Evolutionary conservation across 2,888 invertebrate species (phyloP), one percentile per base, ranked within the genome.

Genomic region (Galerucella calmariensis): DNA sequence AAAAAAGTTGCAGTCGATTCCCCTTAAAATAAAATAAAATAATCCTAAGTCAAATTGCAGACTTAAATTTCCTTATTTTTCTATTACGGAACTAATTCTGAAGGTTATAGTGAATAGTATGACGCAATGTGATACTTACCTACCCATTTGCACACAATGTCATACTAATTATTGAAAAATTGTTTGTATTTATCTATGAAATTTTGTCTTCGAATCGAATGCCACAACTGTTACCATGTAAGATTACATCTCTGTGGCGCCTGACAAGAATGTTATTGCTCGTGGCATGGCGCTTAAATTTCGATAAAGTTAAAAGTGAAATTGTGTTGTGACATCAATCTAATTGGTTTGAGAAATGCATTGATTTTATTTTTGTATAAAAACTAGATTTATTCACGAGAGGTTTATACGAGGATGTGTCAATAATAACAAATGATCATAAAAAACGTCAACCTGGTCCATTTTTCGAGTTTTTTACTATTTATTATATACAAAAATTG

Each of bases 131-230:
- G n/a, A n/a, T 16, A 16, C 10, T 41, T 63, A 63, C 41, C 44
- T 16, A 41, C 20, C 59, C 2, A 63, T 63, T 63, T 44, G 16
- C 44, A 63, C 35, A 63, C 63, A 63, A 63, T 63, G 16, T 63
- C 63, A 3, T 27, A 61, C 16, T 10, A 44, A n/a, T n/a, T 11
- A 63, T 12, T 27, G 14, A 16, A 53, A 53, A 48, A 48, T 12
- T 58, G 12, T 16, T 24, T 27, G 24, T 8, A 35, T 16, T 58
- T 58, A 58, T 4, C 20, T 24, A 58, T 58, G 11, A 24, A 24
- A 16, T 24, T 58, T 10, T 4, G 11, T 20, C 20, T 16, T 11
- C 58, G 58, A 48, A 14, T 11, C 58, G 58, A 48, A 14, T 48
- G 14, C 14, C 4, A 11, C 3, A 14, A n/a, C 53, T 14, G 53